phyloP scores from a whole-genome alignment of 2,113 vertebrate genomes.

The Tyto alba region DNA sequence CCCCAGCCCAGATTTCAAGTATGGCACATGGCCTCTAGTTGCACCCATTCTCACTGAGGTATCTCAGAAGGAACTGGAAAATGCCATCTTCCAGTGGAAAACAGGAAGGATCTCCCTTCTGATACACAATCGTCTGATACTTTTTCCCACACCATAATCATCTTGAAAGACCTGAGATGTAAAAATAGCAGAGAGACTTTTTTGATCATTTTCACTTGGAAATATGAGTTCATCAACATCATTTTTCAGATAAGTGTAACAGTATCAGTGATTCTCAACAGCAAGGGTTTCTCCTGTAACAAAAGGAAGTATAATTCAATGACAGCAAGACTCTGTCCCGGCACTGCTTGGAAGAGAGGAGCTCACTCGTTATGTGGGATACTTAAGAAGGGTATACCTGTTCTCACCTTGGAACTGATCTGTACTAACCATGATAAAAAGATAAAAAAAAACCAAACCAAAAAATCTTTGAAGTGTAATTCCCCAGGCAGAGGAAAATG shows the following conservation, averaged over 20 bases:
- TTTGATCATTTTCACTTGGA: neutral
- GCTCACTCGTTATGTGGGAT: neutral
- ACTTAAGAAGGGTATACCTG: neutral
- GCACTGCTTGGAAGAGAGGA: neutral
- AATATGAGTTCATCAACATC: neutral
- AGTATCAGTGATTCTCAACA: neutral
- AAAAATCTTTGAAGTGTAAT: neutral
- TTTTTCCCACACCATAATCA: neutral
- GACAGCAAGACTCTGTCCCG: neutral
- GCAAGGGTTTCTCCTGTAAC: neutral
- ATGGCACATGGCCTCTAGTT: neutral
- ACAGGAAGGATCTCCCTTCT: neutral
- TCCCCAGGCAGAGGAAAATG: neutral
- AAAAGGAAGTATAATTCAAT: neutral
- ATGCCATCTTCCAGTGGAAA: neutral
- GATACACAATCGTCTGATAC: neutral
- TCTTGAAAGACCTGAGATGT: neutral
- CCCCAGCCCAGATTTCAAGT: rapidly evolving
- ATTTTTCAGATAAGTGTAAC: neutral
- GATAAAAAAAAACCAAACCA: neutral
- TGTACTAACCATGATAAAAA: neutral
- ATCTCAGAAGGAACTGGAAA: neutral
- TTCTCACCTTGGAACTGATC: neutral
- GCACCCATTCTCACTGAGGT: neutral
- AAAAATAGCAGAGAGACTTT: neutral